These are phyloP conservation scores for Pseudoatta argentina DNA, from an alignment of 1,140 invertebrate genomes.

Conservation along the genomic window DNA sequence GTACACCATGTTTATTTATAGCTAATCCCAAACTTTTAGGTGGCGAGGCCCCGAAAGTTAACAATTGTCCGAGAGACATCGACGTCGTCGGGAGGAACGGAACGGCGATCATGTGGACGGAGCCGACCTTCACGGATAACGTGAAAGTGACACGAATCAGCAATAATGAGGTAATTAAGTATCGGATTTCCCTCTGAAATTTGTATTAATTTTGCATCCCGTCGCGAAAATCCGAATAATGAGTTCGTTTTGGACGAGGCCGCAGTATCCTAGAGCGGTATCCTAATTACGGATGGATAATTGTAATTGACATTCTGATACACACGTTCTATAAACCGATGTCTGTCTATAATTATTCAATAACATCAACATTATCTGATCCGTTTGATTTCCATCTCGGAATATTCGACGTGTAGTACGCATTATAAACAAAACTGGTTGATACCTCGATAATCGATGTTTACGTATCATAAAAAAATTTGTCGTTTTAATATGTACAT, in stretches of 20 bases:
- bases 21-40: conserved; percentile 75
- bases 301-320: not conserved
- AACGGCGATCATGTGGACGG: conserved; percentile 86
- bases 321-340: not conserved
- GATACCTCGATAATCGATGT: conserved; percentile 40
- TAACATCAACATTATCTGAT: not conserved
- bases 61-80: conserved; percentile 84
- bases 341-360: conserved; percentile 15
- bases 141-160: conserved; percentile 85
- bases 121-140: conserved; percentile 88
- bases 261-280: not conserved
- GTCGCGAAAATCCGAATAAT: not conserved
- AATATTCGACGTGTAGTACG: not conserved
- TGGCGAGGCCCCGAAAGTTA: conserved; percentile 84
- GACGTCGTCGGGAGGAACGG: conserved; percentile 81
- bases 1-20: too few species aligned
- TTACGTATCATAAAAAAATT: conserved; percentile 46
- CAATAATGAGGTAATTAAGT: conserved; percentile 85
- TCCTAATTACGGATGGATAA: not conserved
- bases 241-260: not conserved
- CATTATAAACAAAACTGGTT: not conserved
- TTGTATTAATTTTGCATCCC: too few species aligned
- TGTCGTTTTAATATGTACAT: not conserved
- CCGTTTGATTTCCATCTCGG: not conserved
- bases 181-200: not conserved